A percentile compares a stretch with the other conserved stretches of the same genome.
Conservation (phyloP, 2,888 invertebrate species). For the Cheilosia urbana region DNA sequence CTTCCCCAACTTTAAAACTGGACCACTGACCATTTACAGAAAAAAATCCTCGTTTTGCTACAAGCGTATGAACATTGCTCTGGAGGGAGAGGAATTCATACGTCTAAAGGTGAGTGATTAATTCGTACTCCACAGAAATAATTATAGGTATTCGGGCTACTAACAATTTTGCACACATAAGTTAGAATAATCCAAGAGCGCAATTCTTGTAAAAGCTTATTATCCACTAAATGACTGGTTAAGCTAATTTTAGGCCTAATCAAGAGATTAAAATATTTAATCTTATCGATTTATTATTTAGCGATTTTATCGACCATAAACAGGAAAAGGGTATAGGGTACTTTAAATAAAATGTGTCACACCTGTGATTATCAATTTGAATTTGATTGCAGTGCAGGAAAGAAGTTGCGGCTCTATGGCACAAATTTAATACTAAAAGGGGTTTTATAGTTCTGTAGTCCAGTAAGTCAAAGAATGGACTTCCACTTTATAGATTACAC, state of each 20-base stretch:
- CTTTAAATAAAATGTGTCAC: too few relatives aligned
- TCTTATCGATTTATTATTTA: conserved; percentile 8
- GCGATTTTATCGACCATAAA: not conserved
- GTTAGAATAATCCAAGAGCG: too few relatives aligned
- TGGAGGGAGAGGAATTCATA: conserved; percentile 85
- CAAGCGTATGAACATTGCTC: conserved; percentile 85
- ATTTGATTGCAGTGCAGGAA: too few relatives aligned
- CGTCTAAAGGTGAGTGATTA: conserved; percentile 84
- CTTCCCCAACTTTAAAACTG: conserved; percentile 86
- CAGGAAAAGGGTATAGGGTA: not conserved
- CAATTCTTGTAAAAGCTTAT: too few relatives aligned
- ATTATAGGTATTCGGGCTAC: not conserved
- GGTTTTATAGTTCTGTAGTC: too few relatives aligned
- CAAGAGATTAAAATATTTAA: not conserved
- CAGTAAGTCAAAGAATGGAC: too few relatives aligned
- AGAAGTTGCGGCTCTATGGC: too few relatives aligned
- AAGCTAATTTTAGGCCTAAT: not conserved
- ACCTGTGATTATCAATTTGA: too few relatives aligned
- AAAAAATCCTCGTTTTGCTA: conserved; percentile 88
- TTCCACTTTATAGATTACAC: too few relatives aligned
- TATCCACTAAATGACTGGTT: not conserved
- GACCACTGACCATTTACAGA: conserved; percentile 87
- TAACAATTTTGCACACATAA: not conserved
- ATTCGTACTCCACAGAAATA: not conserved
- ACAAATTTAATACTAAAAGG: too few relatives aligned